Evolutionary conservation across 2,888 invertebrate species (phyloP).

Genomic region (Limnephilus rhombicus): DNA sequence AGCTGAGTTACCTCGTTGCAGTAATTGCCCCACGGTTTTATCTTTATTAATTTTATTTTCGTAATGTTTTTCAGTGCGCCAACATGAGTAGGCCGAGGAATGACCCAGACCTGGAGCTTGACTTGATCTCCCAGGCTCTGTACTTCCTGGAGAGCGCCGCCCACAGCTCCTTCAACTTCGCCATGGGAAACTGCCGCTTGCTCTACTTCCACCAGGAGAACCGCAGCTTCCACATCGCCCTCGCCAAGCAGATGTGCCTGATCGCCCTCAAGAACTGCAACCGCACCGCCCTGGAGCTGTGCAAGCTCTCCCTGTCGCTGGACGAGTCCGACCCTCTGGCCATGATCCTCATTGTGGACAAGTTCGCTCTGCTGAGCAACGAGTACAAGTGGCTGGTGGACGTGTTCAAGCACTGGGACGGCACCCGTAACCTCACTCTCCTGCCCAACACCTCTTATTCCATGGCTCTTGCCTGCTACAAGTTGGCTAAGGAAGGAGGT

Average conservation of each 20-base stretch:
- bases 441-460: conserved; percentile 13
- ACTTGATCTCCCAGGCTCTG: neutral
- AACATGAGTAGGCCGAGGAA: neutral
- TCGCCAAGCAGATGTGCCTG: neutral
- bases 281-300: conserved; percentile 11
- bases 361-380: neutral
- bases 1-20: too few species aligned
- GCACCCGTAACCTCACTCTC: neutral
- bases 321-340: conserved; percentile 22
- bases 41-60: neutral
- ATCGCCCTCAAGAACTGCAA: neutral
- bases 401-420: neutral
- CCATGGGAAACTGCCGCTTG: conserved; percentile 8
- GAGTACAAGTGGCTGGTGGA: conserved; percentile 15
- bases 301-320: conserved; percentile 5
- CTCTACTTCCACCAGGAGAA: neutral
- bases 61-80: neutral
- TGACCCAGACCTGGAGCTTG: neutral
- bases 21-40: too few species aligned
- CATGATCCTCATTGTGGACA: conserved; percentile 9
- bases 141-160: conserved; percentile 12
- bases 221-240: conserved; percentile 19
- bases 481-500: conserved; percentile 11
- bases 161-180: conserved; percentile 5
- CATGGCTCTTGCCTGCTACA: conserved; percentile 4